Percentiles rank a stretch among this genome's conserved stretches.
phyloP scores from a whole-genome alignment of 2,888 invertebrate genomes.

The Cremastinae sp. region DNA sequence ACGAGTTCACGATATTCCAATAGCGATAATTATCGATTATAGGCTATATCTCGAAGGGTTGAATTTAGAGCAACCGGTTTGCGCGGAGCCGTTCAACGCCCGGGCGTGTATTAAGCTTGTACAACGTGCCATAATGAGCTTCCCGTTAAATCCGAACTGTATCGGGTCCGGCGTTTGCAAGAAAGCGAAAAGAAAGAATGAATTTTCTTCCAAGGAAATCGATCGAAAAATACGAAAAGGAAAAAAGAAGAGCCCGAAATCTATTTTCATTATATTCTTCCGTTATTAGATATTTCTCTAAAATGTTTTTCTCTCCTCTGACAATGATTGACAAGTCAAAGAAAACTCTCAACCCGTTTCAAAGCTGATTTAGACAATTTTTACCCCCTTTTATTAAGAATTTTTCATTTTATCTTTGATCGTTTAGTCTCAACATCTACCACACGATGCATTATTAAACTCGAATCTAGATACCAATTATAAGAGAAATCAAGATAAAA shows the following conservation, averaged over 20 bases:
- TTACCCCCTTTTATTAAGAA: constrained; percentile 11
- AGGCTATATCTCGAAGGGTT: constrained; percentile 24
- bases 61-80: constrained; percentile 40
- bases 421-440: constrained; percentile 61
- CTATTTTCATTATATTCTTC: too few species aligned
- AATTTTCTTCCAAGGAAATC: background rate
- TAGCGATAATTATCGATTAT: constrained; percentile 63
- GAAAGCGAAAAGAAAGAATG: background rate
- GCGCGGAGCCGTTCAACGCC: constrained; percentile 43
- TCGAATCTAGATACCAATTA: constrained; percentile 48
- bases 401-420: constrained; percentile 45
- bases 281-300: too few species aligned
- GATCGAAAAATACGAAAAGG: background rate
- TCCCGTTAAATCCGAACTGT: constrained; percentile 42
- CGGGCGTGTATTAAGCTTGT: constrained; percentile 46
- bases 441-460: constrained; percentile 58
- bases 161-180: constrained; percentile 23
- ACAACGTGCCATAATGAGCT: constrained; percentile 59
- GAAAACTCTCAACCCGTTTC: too few species aligned
- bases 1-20: constrained; percentile 62
- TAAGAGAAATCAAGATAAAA: constrained; percentile 39
- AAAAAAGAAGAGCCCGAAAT: background rate
- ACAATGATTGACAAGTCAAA: too few species aligned
- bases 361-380: background rate
- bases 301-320: too few species aligned